These are phyloP conservation scores for Athalia cordata DNA, from an alignment of 2,888 invertebrate genomes.

Conservation along the genomic window DNA sequence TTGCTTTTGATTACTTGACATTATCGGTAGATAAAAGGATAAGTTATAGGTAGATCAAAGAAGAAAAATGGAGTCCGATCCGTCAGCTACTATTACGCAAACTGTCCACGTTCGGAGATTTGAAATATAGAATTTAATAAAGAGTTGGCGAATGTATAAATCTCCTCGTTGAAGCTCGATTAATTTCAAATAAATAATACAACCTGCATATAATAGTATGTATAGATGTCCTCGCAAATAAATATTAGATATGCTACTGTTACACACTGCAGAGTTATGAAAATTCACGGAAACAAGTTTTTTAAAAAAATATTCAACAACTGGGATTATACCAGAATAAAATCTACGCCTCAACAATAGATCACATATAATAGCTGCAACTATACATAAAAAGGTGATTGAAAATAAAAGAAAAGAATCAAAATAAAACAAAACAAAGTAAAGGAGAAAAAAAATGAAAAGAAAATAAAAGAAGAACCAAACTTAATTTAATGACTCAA, in stretches of 20 bases:
- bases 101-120: background rate
- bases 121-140: background rate
- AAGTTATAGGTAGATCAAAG: no score
- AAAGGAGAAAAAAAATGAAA: constrained; percentile 47
- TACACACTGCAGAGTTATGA: constrained; percentile 49
- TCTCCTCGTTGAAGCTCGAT: constrained; percentile 47
- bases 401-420: constrained; percentile 48
- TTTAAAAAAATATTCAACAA: constrained; percentile 50
- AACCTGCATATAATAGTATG: constrained; percentile 18
- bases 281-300: constrained; percentile 39
- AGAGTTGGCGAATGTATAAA: constrained; percentile 49
- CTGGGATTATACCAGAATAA: constrained; percentile 51
- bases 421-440: constrained; percentile 35
- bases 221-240: constrained; percentile 47
- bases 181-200: constrained; percentile 41
- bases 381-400: constrained; percentile 52
- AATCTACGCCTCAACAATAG: constrained; percentile 50
- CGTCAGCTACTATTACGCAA: no score
- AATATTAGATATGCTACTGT: constrained; percentile 52
- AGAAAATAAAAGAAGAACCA: constrained; percentile 46
- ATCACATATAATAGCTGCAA: constrained; percentile 52
- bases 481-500: constrained; percentile 46
- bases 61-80: no score
- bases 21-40: no score
- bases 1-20: no score